These are phyloP conservation scores for Macrochelys suwanniensis DNA, from an alignment of 2,797 vertebrate species.

Conservation along the genomic window DNA sequence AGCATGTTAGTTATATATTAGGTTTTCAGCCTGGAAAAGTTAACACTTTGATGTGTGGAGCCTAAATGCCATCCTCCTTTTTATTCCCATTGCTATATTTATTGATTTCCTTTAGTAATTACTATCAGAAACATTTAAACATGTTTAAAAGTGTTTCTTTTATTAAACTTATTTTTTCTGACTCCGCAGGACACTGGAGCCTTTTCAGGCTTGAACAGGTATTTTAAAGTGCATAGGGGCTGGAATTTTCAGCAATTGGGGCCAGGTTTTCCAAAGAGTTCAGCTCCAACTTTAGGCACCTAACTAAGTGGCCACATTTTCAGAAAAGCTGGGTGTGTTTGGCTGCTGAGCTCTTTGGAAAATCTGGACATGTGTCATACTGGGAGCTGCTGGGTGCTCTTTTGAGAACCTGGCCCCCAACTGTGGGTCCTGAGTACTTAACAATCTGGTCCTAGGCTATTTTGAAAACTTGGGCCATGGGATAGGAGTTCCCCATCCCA, in stretches of 20 bases:
- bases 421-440: background rate
- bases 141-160: background rate
- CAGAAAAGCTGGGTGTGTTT: background rate
- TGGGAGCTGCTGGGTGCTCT: background rate
- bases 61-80: accelerated
- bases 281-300: background rate
- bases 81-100: accelerated
- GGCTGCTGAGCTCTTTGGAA: background rate
- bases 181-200: accelerated
- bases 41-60: accelerated
- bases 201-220: accelerated
- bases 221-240: accelerated
- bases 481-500: background rate
- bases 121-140: background rate
- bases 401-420: background rate
- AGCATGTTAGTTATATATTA: background rate
- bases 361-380: background rate
- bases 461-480: accelerated
- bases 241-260: background rate
- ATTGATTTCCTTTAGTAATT: accelerated
- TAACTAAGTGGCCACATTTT: accelerated
- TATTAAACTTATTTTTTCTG: accelerated
- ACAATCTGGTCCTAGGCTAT: background rate
- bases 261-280: background rate
- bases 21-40: background rate